A percentile compares a stretch with the other conserved stretches of the same genome.
These are phyloP conservation scores for Tricholauxania praeusta DNA, from an alignment of 2,888 invertebrate species.

Conservation along the genomic window DNA sequence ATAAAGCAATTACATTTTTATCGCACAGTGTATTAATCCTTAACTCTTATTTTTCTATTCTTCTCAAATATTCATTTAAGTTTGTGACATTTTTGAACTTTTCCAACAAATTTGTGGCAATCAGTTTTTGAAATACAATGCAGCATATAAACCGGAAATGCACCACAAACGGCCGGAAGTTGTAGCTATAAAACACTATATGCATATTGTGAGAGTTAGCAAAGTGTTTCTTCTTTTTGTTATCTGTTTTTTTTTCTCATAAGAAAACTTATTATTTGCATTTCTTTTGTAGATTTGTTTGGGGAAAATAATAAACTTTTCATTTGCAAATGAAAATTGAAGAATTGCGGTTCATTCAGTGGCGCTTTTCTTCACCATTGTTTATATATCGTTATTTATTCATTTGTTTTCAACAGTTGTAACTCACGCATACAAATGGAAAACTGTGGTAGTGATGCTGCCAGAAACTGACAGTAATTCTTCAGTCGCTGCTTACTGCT, in stretches of 20 bases:
- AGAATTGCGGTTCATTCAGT: not conserved
- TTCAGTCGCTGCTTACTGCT: no score
- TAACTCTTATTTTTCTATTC: not conserved
- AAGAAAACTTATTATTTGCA: not conserved
- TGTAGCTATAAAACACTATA: not conserved
- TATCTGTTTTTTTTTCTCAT: not conserved
- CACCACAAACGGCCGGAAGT: not conserved
- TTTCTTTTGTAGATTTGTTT: not conserved
- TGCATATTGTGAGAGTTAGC: not conserved
- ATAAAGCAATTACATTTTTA: not conserved
- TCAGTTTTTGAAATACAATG: not conserved
- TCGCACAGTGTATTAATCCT: not conserved
- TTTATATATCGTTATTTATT: slow-evolving; percentile 29
- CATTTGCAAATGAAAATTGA: slow-evolving; percentile 1
- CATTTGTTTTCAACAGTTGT: slow-evolving; percentile 35
- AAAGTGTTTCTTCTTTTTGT: not conserved
- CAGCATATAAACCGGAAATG: slow-evolving; percentile 3
- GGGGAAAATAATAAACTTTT: not conserved
- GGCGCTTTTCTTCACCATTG: no score
- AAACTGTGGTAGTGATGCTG: not conserved
- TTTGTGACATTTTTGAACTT: slow-evolving; percentile 5
- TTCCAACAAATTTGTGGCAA: not conserved
- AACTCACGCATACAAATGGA: slow-evolving; percentile 7
- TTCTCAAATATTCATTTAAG: not conserved
- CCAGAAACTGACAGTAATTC: no score